These are phyloP conservation scores for Pelecanus crispus DNA, from an alignment of 2,113 vertebrate genomes.

Conservation along the genomic window DNA sequence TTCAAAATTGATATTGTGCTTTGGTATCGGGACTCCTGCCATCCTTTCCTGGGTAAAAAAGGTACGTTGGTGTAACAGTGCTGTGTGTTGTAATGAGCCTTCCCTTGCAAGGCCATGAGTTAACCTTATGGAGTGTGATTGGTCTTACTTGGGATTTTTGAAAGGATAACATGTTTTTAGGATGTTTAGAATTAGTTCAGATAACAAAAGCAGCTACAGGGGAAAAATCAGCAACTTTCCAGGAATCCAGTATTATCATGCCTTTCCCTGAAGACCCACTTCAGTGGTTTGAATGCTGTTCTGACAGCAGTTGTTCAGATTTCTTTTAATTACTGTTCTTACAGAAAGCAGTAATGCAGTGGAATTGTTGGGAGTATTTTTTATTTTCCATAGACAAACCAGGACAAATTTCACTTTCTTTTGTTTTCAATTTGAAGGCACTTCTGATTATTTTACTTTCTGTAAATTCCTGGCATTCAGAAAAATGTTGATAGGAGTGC, in stretches of 20 bases:
- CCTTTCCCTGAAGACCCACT: neutral
- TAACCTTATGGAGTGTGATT: neutral
- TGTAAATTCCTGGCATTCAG: neutral
- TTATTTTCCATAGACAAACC: neutral
- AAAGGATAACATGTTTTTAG: neutral
- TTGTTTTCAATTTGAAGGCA: neutral
- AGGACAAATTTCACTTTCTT: neutral
- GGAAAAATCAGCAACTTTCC: neutral
- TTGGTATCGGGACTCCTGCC: conserved; percentile 79
- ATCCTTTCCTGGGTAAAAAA: conserved; percentile 70
- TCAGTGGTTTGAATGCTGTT: neutral
- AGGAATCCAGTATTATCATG: neutral
- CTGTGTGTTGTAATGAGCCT: neutral
- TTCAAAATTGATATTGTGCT: conserved; percentile 91
- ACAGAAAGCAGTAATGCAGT: neutral
- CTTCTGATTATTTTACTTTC: neutral
- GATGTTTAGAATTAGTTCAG: neutral
- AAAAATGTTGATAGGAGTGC: neutral
- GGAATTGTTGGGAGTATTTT: neutral
- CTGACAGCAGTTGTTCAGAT: neutral
- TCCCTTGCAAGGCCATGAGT: neutral
- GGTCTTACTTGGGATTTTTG: neutral
- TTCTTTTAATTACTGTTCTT: neutral
- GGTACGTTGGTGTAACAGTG: conserved; percentile 68
- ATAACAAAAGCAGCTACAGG: neutral